Conservation (phyloP, 2,113 vertebrate genomes). For the Chitala chitala region DNA sequence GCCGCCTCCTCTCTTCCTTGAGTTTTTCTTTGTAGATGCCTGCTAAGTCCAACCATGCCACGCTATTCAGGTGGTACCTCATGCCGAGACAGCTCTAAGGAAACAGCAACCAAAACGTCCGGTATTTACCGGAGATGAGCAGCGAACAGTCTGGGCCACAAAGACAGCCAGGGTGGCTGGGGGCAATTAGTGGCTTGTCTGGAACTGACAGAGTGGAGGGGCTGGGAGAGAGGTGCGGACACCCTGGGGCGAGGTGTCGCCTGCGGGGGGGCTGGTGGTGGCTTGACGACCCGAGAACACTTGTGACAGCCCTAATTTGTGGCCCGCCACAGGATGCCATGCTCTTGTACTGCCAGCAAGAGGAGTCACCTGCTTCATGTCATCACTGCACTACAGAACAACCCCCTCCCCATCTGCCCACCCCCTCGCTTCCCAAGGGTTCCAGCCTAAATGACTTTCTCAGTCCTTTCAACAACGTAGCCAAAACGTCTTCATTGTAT, state of each 20-base stretch:
- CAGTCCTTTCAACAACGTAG: neutral
- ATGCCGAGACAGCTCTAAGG: too few relatives aligned
- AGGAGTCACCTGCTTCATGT: too few relatives aligned
- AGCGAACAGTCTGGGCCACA: neutral
- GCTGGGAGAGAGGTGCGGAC: constrained; percentile 12
- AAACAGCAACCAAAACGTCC: neutral
- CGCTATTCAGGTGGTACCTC: too few relatives aligned
- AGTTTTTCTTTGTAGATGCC: too few relatives aligned
- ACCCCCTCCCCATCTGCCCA: neutral
- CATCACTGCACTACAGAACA: neutral
- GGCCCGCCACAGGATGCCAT: neutral
- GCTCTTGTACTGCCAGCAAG: neutral
- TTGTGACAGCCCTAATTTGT: constrained; percentile 43
- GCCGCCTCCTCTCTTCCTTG: too few relatives aligned
- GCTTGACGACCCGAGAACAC: neutral
- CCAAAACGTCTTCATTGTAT: neutral
- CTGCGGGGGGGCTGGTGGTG: neutral
- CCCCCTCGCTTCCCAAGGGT: neutral
- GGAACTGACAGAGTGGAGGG: neutral
- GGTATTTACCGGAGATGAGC: neutral
- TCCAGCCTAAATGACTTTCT: neutral
- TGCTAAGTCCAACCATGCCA: too few relatives aligned
- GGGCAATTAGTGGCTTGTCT: neutral
- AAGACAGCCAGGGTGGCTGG: neutral
- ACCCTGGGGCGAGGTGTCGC: neutral